phyloP scores from a whole-genome alignment of 37 sponge, comb jelly and placozoan species.

The Chondrilla cf. caribensis region DNA sequence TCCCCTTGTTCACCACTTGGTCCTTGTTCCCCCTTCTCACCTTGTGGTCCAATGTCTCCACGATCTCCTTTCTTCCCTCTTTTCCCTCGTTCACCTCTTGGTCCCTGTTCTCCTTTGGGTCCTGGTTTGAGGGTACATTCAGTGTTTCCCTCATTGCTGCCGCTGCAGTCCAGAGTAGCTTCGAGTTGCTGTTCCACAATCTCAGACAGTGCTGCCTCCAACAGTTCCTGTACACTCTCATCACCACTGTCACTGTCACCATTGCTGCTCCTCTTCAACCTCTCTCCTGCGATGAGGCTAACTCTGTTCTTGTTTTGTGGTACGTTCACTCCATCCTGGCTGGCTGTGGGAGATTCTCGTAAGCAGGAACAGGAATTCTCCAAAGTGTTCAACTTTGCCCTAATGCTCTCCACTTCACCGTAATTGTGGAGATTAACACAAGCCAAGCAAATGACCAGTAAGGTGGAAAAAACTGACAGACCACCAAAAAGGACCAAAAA shows the following conservation, averaged over 20 bases:
- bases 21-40: slow-evolving; percentile 4
- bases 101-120: neutral
- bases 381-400: neutral
- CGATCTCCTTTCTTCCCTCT: neutral
- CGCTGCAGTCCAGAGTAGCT: neutral
- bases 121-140: neutral
- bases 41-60: neutral
- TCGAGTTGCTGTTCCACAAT: neutral
- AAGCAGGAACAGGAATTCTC: no score
- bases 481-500: neutral
- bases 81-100: neutral
- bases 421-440: neutral
- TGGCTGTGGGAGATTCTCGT: no score
- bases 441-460: neutral
- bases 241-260: no score
- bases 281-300: no score
- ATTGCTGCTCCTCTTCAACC: no score
- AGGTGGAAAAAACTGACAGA: neutral
- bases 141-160: neutral
- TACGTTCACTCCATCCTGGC: no score
- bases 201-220: neutral
- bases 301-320: no score
- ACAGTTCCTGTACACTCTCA: no score
- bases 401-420: neutral
- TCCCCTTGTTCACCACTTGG: neutral